A percentile compares a stretch with the other conserved stretches of the same genome.
Conservation (phyloP, 2,888 invertebrate species). For the Drosophila greeni region DNA sequence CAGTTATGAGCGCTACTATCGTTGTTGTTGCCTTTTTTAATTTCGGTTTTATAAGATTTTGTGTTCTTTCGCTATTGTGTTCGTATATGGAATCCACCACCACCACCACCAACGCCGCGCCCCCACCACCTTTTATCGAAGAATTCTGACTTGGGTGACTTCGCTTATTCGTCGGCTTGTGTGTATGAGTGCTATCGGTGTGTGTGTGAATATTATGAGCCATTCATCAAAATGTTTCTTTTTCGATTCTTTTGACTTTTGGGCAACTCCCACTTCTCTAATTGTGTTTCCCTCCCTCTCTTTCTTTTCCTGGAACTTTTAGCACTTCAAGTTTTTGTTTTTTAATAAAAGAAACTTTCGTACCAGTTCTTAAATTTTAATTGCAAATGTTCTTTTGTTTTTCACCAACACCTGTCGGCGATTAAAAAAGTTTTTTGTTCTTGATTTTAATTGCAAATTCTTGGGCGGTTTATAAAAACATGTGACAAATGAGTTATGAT, state of each 20-base stretch:
- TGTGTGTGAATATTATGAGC: conserved; percentile 67
- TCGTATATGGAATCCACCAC: conserved; percentile 18
- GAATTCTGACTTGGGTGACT: conserved; percentile 59
- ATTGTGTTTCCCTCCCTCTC: conserved; percentile 35
- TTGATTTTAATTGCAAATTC: conserved; percentile 21
- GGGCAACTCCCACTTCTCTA: conserved; percentile 76
- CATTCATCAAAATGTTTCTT: conserved; percentile 71
- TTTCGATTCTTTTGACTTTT: conserved; percentile 55
- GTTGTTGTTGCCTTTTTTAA: conserved; percentile 66
- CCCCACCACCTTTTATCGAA: conserved; percentile 12
- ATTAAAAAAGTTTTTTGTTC: conserved; percentile 33
- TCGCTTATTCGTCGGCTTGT: conserved; percentile 70
- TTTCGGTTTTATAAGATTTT: conserved; percentile 73
- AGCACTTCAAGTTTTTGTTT: conserved; percentile 1
- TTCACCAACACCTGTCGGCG: conserved; percentile 39
- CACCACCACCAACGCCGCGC: conserved; percentile 5
- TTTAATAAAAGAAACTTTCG: conserved; percentile 12
- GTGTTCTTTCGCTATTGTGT: conserved; percentile 58
- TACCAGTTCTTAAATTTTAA: conserved; percentile 19
- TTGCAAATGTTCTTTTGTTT: conserved; percentile 27
- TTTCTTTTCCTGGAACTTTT: neutral
- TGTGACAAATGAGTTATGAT: conserved; percentile 32
- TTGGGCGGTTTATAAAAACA: conserved; percentile 17
- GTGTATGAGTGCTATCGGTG: conserved; percentile 17
- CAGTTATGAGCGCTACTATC: conserved; percentile 58